Evolutionary conservation across 53 echinoderm and acorn worm species (phyloP), one percentile per base, ranked within the genome.

Genomic region (Paelopatides confundens): DNA sequence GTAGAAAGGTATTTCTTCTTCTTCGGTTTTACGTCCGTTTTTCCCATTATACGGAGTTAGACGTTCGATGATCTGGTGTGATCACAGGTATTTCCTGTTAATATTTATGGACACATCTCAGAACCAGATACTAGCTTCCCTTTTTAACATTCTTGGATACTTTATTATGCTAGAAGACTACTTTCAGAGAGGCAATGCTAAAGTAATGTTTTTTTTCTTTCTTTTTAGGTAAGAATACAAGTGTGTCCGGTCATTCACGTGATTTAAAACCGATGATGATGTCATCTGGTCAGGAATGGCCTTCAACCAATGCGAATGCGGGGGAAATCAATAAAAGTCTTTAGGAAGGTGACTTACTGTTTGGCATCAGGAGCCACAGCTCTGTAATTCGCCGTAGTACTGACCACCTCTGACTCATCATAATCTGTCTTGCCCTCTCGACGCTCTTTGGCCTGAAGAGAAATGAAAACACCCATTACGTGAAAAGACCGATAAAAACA

Each of bases 301-400:
- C n/a, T n/a, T n/a, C n/a, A n/a, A n/a, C n/a, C n/a, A n/a, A n/a
- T n/a, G n/a, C n/a, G n/a, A n/a, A n/a, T n/a, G n/a, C n/a, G n/a
- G n/a, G n/a, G n/a, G n/a, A n/a, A n/a, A n/a, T n/a, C n/a, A n/a
- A n/a, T n/a, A n/a, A n/a, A n/a, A n/a, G n/a, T n/a, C n/a, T n/a
- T n/a, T n/a, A n/a, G n/a, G n/a, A n/a, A n/a, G n/a, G 43, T 0
- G 46, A 88, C 95, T 93, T 93, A 95, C 95, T 93, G 88, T 64
- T 90, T 90, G 68, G 95, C 95, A 87, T 99, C 96, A 15, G 99
- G 99, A 15, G 99, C 99, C 26, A 99, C 99, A 23, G 99, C 99
- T 86, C 96, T 89, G 91, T 99, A 99, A 64, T 99, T 99, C 78
- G 99, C 95, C 29, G 99, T 95, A 3, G 99, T 99, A 67, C 95